Evolutionary conservation across 2,888 invertebrate species (phyloP).

Genomic region (Drosophila kuntzei): DNA sequence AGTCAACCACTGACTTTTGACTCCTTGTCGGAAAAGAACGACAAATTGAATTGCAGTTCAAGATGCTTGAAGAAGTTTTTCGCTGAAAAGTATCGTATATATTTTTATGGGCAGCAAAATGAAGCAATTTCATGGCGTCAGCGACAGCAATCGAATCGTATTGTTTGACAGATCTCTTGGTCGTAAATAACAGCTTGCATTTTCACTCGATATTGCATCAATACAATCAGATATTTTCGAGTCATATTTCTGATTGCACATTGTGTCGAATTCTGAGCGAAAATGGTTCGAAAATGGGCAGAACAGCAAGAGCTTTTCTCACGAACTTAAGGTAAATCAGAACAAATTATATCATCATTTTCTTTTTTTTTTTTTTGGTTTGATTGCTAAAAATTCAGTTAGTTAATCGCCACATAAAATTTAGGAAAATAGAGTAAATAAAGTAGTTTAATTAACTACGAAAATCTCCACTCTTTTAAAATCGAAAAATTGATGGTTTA

Average conservation of each 20-base stretch:
- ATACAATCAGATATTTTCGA: slow-evolving; percentile 13
- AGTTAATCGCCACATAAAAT: no score
- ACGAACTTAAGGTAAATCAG: no score
- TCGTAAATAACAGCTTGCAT: slow-evolving; percentile 47
- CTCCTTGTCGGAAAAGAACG: slow-evolving; percentile 18
- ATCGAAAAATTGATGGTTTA: no score
- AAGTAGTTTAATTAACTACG: no score
- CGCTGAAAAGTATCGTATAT: slow-evolving; percentile 54
- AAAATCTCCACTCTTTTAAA: no score
- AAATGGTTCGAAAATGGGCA: background rate
- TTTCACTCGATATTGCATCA: slow-evolving; percentile 21
- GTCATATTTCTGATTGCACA: slow-evolving; percentile 23
- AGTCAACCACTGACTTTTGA: background rate
- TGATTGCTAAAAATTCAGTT: no score
- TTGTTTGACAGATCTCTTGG: slow-evolving; percentile 44
- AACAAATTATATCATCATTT: no score
- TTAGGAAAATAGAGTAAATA: no score
- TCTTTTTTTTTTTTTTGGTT: no score
- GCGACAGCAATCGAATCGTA: slow-evolving; percentile 42
- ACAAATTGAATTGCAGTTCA: slow-evolving; percentile 33
- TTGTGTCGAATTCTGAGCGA: background rate
- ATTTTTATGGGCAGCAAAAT: slow-evolving; percentile 48
- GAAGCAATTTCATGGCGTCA: slow-evolving; percentile 40
- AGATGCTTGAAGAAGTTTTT: background rate
- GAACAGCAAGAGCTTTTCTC: no score